Conservation (phyloP, 1,140 invertebrate species). For the Neodiprion fabricii region DNA sequence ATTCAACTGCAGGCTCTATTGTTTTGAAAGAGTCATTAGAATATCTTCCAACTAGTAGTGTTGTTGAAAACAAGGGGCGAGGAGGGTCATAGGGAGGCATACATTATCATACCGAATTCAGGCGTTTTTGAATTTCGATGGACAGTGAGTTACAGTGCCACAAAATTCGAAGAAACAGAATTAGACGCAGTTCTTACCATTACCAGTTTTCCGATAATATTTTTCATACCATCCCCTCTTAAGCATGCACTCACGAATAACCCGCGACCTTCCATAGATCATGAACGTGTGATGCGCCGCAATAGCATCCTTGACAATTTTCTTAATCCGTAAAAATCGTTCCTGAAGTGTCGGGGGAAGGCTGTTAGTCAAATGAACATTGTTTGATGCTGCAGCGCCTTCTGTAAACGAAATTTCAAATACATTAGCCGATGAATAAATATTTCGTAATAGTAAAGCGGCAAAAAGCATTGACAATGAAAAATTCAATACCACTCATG, state of each 20-base stretch:
- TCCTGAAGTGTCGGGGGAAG: slow-evolving; percentile 43
- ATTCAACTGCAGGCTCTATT: slow-evolving; percentile 21
- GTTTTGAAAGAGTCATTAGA: too few relatives aligned
- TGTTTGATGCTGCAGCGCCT: neutral
- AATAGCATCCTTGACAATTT: slow-evolving; percentile 51
- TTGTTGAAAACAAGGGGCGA: too few relatives aligned
- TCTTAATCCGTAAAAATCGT: slow-evolving; percentile 46
- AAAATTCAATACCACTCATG: neutral
- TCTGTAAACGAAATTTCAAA: neutral
- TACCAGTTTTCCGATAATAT: slow-evolving; percentile 43
- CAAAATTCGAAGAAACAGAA: too few relatives aligned
- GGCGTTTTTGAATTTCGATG: too few relatives aligned
- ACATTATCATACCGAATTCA: too few relatives aligned
- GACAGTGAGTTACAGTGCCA: too few relatives aligned
- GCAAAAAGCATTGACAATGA: too few relatives aligned
- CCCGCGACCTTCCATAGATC: slow-evolving; percentile 53
- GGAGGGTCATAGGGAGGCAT: too few relatives aligned
- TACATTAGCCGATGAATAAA: too few relatives aligned
- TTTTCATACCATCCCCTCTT: slow-evolving; percentile 57
- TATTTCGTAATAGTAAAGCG: too few relatives aligned
- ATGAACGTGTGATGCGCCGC: slow-evolving; percentile 51
- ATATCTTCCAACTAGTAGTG: too few relatives aligned
- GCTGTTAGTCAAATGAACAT: neutral
- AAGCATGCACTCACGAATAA: slow-evolving; percentile 55
- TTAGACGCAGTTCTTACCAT: slow-evolving; percentile 20